Percentiles rank a stretch among this genome's conserved stretches.
Evolutionary conservation across 2,113 vertebrate species (phyloP).

Genomic region (Psittacus erithacus): DNA sequence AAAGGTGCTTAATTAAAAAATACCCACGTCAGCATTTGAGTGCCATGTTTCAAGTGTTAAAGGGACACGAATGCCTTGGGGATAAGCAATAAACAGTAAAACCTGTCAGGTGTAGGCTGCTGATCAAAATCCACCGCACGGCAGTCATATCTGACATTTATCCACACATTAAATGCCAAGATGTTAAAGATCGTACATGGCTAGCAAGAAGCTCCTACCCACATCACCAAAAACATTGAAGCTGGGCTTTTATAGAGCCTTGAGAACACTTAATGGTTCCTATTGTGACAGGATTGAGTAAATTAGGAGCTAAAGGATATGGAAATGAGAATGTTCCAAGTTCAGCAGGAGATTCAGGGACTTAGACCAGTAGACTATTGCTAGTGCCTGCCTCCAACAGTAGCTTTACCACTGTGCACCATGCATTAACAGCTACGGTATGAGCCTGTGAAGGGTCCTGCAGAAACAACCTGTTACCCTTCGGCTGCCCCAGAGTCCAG

Average conservation of each 20-base stretch:
- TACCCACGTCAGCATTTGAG: not conserved
- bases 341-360: not conserved
- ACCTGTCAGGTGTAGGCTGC: not conserved
- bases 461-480: not conserved
- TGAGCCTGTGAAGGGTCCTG: not conserved
- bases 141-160: not conserved
- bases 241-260: not conserved
- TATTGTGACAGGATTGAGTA: not conserved
- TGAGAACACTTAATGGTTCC: not conserved
- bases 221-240: not conserved
- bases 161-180: not conserved
- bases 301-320: not conserved
- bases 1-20: conserved; percentile 4
- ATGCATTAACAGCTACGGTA: not conserved
- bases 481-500: accelerated
- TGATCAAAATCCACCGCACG: not conserved
- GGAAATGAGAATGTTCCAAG: not conserved
- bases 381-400: not conserved
- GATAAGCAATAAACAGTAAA: not conserved
- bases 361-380: too few relatives aligned
- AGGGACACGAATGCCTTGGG: not conserved
- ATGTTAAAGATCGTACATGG: not conserved
- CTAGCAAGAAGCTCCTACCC: not conserved
- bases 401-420: not conserved
- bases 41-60: not conserved